Evolutionary conservation across 30 jellyfish, hydroid and myxozoan species (phyloP), one percentile per base, ranked within the genome.

Genomic region (Chironex yamaguchii): DNA sequence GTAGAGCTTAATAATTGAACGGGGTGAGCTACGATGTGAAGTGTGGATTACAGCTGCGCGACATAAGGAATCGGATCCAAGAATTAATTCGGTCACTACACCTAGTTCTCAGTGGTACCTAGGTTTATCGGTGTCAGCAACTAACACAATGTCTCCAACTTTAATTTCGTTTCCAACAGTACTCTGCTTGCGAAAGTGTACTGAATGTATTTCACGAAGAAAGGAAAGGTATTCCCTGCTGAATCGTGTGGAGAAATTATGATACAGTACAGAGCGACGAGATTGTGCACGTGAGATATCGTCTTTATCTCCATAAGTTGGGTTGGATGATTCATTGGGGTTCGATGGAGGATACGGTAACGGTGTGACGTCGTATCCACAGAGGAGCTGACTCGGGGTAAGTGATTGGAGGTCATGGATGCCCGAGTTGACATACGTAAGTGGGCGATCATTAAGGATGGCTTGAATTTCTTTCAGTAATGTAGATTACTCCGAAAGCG

Each of bases 71-170:
- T 71, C 85, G 9, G 76, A 42, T 34, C 85, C 78, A 53, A 13
- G 71, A 3, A 71, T 4, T 24, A 42, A 34, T 26, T 71, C 30
- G 42, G 76, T 21, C 4, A 71, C 36, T 3, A 71, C 36, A 35
- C 85, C 85, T 9, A 71, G 74, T 9, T 26, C 25, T 71, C 85
- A 71, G 76, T 53, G 78, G 49, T 71, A 71, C 12, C 85, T 22
- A 33, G 85, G 71, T 49, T 9, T 35, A 49, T 71, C 85, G 2
- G 85, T 71, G 78, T 71, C 85, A 1, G 31, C 85, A 33, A 71
- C 23, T 20, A 71, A 42, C 1, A 71, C 85, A 49, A 71, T 42
- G 74, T 30, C 67, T 17, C 81, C 81, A 6, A 4, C 81, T 6
- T 67, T 67, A 63, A 67, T 67, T 27, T 28, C 6, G 35, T 25